Evolutionary conservation across 1,140 invertebrate genomes (phyloP).

Genomic region (Drosophila ambigua): DNA sequence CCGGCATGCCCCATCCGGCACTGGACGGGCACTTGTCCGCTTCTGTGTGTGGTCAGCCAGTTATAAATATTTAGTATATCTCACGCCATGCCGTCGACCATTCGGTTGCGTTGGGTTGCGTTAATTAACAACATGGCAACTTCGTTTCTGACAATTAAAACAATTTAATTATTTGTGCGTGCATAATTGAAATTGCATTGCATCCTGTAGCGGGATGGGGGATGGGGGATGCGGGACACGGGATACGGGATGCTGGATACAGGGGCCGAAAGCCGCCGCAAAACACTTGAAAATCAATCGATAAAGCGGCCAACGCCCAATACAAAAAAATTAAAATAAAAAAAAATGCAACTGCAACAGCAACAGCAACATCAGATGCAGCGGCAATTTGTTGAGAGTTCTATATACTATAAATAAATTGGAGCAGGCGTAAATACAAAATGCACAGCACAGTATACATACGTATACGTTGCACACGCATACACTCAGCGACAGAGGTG

Average conservation of each 20-base stretch:
- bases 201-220: background rate
- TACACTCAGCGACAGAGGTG: conserved; percentile 24
- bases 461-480: conserved; percentile 9
- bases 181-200: conserved; percentile 78
- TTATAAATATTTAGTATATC: conserved; percentile 47
- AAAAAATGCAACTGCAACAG: conserved; percentile 6
- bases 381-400: conserved; percentile 78
- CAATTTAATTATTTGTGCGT: conserved; percentile 80
- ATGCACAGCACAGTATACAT: conserved; percentile 64
- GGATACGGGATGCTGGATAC: background rate
- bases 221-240: background rate
- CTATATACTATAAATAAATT: conserved; percentile 82
- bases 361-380: conserved; percentile 53
- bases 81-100: background rate
- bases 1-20: no score
- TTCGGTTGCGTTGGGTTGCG: background rate
- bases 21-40: conserved; percentile 24
- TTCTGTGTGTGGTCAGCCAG: conserved; percentile 24
- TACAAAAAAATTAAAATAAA: conserved; percentile 68
- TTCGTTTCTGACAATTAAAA: conserved; percentile 72
- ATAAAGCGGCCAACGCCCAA: conserved; percentile 80
- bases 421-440: conserved; percentile 79
- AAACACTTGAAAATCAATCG: conserved; percentile 69
- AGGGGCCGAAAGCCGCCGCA: conserved; percentile 32
- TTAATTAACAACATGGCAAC: conserved; percentile 69